These are phyloP conservation scores for Eremobia ochroleuca DNA, from an alignment of 2,888 invertebrate genomes.

Conservation along the genomic window DNA sequence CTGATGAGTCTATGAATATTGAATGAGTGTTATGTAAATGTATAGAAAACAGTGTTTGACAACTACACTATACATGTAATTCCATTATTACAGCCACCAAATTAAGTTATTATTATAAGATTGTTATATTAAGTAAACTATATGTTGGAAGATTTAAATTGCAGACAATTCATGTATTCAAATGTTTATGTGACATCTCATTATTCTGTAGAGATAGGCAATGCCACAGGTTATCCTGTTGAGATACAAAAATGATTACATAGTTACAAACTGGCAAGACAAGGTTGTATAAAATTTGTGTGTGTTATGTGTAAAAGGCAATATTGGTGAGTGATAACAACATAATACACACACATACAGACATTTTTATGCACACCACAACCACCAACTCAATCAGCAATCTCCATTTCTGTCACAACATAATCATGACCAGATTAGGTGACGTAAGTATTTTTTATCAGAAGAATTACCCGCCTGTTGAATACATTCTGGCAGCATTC, in stretches of 20 bases:
- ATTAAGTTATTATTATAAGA: slow-evolving; percentile 57
- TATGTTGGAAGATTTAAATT: slow-evolving; percentile 59
- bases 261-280: slow-evolving; percentile 75
- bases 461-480: slow-evolving; percentile 30
- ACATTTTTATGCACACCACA: slow-evolving; percentile 40
- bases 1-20: slow-evolving; percentile 63
- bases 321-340: slow-evolving; percentile 66
- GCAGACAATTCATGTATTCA: slow-evolving; percentile 51
- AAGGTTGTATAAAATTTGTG: slow-evolving; percentile 64
- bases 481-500: slow-evolving; percentile 23
- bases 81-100: slow-evolving; percentile 70
- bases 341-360: slow-evolving; percentile 45
- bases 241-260: slow-evolving; percentile 49
- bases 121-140: slow-evolving; percentile 50
- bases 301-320: slow-evolving; percentile 70
- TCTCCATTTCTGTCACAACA: slow-evolving; percentile 37
- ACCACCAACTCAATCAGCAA: slow-evolving; percentile 41
- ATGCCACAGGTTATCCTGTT: slow-evolving; percentile 46
- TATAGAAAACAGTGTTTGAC: slow-evolving; percentile 76
- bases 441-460: slow-evolving; percentile 58
- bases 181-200: slow-evolving; percentile 64
- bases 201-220: slow-evolving; percentile 46
- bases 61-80: slow-evolving; percentile 72
- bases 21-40: slow-evolving; percentile 70
- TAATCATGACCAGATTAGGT: slow-evolving; percentile 49